These are phyloP conservation scores for Melospiza georgiana DNA, from an alignment of 2,113 vertebrate species.

Conservation along the genomic window DNA sequence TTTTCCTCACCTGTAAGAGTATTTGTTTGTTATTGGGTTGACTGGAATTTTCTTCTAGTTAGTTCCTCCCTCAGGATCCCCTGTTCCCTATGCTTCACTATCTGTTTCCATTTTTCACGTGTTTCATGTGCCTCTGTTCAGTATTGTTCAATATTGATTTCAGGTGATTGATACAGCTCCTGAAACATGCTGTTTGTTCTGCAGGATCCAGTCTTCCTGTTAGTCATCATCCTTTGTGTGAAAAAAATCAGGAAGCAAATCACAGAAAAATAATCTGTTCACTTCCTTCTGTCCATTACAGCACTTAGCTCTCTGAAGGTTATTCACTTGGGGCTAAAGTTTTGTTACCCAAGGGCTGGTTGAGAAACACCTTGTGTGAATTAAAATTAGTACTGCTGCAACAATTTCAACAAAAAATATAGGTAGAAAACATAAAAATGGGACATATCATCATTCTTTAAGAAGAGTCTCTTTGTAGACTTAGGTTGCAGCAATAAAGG, in stretches of 20 bases:
- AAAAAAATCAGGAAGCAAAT: not conserved
- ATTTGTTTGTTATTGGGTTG: not conserved
- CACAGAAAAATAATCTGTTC: not conserved
- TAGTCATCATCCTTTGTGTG: not conserved
- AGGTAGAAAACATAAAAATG: not conserved
- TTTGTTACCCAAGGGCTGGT: not conserved
- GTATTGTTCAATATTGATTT: not conserved
- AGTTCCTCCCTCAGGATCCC: not conserved
- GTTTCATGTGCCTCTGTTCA: not conserved
- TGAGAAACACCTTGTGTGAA: not conserved
- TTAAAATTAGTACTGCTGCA: not conserved
- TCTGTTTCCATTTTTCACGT: not conserved
- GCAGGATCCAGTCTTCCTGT: not conserved
- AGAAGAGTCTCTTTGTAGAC: not conserved
- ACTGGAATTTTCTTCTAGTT: not conserved
- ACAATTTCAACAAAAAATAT: not conserved
- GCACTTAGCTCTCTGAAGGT: not conserved
- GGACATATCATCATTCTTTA: not conserved
- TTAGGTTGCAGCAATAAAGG: not conserved
- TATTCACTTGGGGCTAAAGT: not conserved
- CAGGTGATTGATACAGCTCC: not conserved
- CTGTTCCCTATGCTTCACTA: not conserved
- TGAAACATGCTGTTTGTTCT: not conserved
- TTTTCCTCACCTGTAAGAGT: not conserved
- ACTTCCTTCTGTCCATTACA: not conserved